Conservation (phyloP, 2,797 vertebrate genomes). For the Hozukius guyotensis region DNA sequence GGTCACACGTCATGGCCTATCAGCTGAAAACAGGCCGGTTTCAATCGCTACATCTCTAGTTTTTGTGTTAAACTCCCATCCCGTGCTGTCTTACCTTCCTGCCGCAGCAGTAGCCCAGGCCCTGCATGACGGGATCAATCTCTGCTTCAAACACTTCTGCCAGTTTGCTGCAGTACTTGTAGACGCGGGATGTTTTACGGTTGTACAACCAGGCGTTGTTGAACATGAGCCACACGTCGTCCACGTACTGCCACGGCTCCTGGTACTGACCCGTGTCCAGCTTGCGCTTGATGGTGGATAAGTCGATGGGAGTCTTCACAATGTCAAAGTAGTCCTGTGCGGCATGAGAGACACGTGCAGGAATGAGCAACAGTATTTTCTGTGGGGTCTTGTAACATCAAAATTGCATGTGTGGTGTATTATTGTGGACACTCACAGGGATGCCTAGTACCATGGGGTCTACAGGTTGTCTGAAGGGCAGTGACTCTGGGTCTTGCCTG, state of each 20-base stretch:
- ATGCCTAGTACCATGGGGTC: constrained; percentile 95
- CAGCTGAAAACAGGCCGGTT: too few relatives aligned
- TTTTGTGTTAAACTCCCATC: neutral
- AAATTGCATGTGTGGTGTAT: neutral
- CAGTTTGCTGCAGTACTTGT: constrained; percentile 98
- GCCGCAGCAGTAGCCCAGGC: constrained; percentile 97
- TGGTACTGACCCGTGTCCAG: constrained; percentile 98
- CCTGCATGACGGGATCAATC: constrained; percentile 98
- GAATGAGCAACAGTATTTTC: neutral
- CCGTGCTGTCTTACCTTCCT: constrained; percentile 88
- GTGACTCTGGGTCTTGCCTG: constrained; percentile 96
- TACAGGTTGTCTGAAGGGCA: constrained; percentile 97
- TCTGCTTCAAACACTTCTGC: constrained; percentile 98
- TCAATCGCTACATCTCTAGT: too few relatives aligned
- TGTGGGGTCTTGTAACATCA: neutral
- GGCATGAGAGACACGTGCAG: neutral
- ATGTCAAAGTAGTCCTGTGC: constrained; percentile 98
- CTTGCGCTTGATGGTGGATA: constrained; percentile 98
- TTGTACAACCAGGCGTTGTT: constrained; percentile 99
- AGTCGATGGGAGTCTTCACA: constrained; percentile 98
- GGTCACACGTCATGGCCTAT: fast-evolving
- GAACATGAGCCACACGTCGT: constrained; percentile 99
- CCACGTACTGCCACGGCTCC: constrained; percentile 99
- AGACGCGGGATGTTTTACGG: constrained; percentile 97
- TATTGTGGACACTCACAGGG: constrained; percentile 86